Evolutionary conservation across 2,113 vertebrate species (phyloP).

Genomic region (Perognathus longimembris): DNA sequence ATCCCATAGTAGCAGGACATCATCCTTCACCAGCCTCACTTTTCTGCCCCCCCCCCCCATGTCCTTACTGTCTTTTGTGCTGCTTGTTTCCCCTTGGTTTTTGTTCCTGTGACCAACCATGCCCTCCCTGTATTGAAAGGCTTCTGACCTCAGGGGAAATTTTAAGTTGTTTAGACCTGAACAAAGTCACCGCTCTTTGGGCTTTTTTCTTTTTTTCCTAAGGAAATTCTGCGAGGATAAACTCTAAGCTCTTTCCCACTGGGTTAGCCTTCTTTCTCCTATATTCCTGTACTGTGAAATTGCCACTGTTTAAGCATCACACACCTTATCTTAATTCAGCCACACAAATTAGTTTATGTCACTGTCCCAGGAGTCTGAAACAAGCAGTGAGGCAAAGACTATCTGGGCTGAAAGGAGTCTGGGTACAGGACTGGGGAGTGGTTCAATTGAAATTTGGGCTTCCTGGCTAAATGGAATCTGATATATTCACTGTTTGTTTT

Average conservation of each 20-base stretch:
- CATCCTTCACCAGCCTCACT: neutral
- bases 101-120: neutral
- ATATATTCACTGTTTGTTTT: slow-evolving; percentile 70
- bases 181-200: neutral
- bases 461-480: slow-evolving; percentile 65
- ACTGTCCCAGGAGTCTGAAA: slow-evolving; percentile 20
- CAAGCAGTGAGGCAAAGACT: neutral
- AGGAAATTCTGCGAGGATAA: slow-evolving; percentile 27
- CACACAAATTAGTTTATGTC: slow-evolving; percentile 12
- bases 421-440: slow-evolving; percentile 41
- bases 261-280: neutral
- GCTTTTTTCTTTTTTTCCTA: neutral
- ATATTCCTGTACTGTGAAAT: neutral
- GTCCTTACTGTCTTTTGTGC: neutral
- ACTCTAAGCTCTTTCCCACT: slow-evolving; percentile 44
- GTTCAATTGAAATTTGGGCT: slow-evolving; percentile 50
- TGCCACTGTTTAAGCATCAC: slow-evolving; percentile 52
- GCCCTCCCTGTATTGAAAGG: neutral
- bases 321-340: slow-evolving; percentile 67
- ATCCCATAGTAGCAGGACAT: neutral
- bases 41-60: no score
- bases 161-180: slow-evolving; percentile 33
- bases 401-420: slow-evolving; percentile 6
- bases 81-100: neutral
- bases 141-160: neutral